Evolutionary conservation across 2,888 invertebrate species (phyloP), one percentile per base, ranked within the genome.

Genomic region (Baronia brevicornis): DNA sequence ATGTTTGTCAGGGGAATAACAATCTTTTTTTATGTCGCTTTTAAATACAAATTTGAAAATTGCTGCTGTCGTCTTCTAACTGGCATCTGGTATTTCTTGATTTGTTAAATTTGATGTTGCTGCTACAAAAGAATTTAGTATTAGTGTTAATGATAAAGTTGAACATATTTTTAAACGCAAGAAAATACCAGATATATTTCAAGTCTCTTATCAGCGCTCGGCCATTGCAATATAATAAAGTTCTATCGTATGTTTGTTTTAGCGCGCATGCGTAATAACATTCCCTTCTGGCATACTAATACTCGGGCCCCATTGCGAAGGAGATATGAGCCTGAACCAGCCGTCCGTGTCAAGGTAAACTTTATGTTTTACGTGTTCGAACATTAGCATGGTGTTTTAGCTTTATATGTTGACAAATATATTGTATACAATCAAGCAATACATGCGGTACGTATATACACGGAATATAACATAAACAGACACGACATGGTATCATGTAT

Each of bases 231-330:
- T 68, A 44, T 43, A 74, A 68, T 84, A 84, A 84, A 79, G 58
- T 69, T 55, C 56, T 72, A 59, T 69, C 75, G 78, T 84, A 82
- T 75, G 75, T 84, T 73, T 84, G 80, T 84, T 84, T 78, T 84
- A 84, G 84, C 74, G 65, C 82, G 84, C 84, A 84, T 84, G 84
- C 79, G 80, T 84, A 80, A 84, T 84, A 84, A 84, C 84, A 71
- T 84, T 82, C 69, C 82, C 84, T 80, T 82, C 82, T 80, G 84
- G 84, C 84, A 84, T 84, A 84, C 84, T 84, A 84, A 84, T 82
- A 59, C 39, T 69, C 74, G 79, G 82, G 60, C 62, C 55, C 64
- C 73, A 60, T 60, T 68, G 56, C 66, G 68, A 55, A 66, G 66
- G 59, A 66, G 74, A 55, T 60, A 61, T 51, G 80, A 71, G 50